These are phyloP conservation scores for Noctua comes DNA, from an alignment of 2,888 invertebrate species.

Conservation along the genomic window DNA sequence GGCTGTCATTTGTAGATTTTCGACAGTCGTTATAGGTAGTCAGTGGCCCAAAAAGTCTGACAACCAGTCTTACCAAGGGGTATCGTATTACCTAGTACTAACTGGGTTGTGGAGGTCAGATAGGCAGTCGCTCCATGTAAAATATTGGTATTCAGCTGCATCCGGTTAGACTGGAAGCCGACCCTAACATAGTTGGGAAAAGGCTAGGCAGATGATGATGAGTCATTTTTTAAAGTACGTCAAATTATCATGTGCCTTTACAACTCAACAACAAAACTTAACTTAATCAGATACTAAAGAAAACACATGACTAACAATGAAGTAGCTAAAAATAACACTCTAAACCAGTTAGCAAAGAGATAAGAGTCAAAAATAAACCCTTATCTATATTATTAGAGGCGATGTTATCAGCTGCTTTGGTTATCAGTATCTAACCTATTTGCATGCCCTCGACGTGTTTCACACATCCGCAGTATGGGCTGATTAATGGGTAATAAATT, in stretches of 20 bases:
- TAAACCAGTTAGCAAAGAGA: slow-evolving; percentile 40
- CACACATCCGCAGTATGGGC: slow-evolving; percentile 28
- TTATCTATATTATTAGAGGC: slow-evolving; percentile 53
- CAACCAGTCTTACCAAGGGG: no score
- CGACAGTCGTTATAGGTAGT: no score
- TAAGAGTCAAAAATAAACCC: slow-evolving; percentile 53
- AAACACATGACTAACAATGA: slow-evolving; percentile 32
- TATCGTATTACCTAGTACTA: no score
- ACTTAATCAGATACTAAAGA: not conserved
- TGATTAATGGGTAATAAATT: slow-evolving; percentile 11
- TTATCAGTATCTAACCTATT: slow-evolving; percentile 35
- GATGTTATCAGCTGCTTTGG: slow-evolving; percentile 33
- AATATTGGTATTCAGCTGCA: no score
- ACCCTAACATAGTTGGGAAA: no score
- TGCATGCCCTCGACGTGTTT: slow-evolving; percentile 18
- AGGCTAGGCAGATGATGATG: no score
- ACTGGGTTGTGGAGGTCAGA: no score
- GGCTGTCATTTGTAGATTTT: no score
- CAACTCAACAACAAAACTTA: not conserved
- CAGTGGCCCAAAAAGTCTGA: no score
- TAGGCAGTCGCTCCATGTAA: no score
- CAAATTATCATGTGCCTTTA: not conserved
- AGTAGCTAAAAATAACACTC: slow-evolving; percentile 52
- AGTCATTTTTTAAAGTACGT: not conserved
- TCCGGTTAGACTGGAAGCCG: no score